Evolutionary conservation across 2,888 invertebrate species (phyloP), one percentile per base, ranked within the genome.

Genomic region (Chloroclystis v-ata): DNA sequence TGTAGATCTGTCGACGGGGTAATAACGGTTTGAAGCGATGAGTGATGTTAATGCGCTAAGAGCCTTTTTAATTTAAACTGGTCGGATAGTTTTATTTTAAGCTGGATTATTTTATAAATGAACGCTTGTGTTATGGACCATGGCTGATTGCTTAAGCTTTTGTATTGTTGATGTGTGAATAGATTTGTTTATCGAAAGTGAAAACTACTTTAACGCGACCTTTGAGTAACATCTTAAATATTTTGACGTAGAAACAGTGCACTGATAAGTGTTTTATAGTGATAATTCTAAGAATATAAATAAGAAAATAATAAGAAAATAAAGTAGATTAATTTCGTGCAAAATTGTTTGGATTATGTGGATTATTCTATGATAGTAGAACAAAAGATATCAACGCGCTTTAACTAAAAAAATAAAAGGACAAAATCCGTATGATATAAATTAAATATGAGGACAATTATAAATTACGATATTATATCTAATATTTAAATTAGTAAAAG

Each of bases 81-180:
- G 67, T 68, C 60, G 63, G 67, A 61, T 67, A 52, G 66, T 72
- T 76, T 75, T 70, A 77, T 78, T 77, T 67, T 53, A 69, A 72
- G 72, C 67, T 73, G 80, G 78, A 82, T 80, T 80, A 80, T 73
- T 69, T 67, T 74, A 69, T 77, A 72, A 78, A 75, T 76, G 75
- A 75, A 73, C 70, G 75, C 68, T 65, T 60, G 61, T 68, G 69
- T 74, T 78, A 76, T 75, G 74, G 67, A 63, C 72, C 76, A 73
- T 72, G 60, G 71, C 77, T 70, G 78, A 78, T 80, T 67, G 72
- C 54, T 63, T 59, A 60, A 65, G 64, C 78, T 76, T 78, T 79
- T 78, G 69, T 76, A 63, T 67, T 65, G 66, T 65, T 73, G 54
- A 71, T 47, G 47, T 50, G 49, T 54, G 45, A 74, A 74, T 70